Percentiles rank a stretch among this genome's conserved stretches.
phyloP scores from a whole-genome alignment of 2,797 vertebrate genomes.

The Aselliscus stoliczkanus region DNA sequence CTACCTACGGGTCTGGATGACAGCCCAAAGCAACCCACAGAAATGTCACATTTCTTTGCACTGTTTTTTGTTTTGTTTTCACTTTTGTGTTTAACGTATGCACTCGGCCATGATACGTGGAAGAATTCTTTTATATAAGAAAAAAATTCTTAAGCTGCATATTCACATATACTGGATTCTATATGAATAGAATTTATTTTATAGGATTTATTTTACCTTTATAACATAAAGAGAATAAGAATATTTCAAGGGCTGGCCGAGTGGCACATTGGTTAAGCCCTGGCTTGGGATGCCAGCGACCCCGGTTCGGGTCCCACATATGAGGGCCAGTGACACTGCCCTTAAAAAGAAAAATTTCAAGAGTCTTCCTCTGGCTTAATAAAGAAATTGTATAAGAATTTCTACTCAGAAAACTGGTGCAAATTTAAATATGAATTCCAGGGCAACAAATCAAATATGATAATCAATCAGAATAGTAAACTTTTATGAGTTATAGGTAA shows the following conservation, averaged over 20 bases:
- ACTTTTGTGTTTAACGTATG: background rate
- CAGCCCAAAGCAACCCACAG: background rate
- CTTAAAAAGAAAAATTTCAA: constrained; percentile 12
- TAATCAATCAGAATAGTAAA: background rate
- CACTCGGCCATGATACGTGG: background rate
- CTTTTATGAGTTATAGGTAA: background rate
- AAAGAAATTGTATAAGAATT: background rate
- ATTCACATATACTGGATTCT: background rate
- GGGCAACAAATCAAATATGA: background rate
- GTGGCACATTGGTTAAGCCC: no score
- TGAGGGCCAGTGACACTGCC: no score
- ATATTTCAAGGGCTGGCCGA: no score
- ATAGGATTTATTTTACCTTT: background rate
- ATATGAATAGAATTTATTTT: no score
- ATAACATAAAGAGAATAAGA: background rate
- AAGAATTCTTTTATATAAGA: background rate
- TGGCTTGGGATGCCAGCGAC: no score
- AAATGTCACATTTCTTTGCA: background rate
- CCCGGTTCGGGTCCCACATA: no score
- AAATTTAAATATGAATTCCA: background rate
- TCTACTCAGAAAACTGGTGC: background rate
- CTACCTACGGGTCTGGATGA: background rate
- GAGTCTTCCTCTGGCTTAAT: background rate
- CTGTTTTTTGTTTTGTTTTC: background rate
- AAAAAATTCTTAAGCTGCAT: background rate